Percentiles rank a stretch among this genome's conserved stretches.
These are phyloP conservation scores for Chiroxiphia lanceolata DNA, from an alignment of 2,797 vertebrate species.

Conservation along the genomic window DNA sequence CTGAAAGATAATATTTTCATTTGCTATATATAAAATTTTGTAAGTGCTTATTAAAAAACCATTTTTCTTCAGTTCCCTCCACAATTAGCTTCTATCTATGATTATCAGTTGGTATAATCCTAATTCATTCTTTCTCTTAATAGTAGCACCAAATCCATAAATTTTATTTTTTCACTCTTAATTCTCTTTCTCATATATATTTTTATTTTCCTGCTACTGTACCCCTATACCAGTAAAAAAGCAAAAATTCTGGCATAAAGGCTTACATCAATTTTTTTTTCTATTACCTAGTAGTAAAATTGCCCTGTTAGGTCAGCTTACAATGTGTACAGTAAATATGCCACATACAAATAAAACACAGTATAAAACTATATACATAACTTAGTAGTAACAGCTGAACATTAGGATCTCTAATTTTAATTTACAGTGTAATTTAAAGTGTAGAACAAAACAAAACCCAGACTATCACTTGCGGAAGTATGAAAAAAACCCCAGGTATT, in stretches of 20 bases:
- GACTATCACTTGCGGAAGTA: not conserved
- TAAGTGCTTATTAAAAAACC: not conserved
- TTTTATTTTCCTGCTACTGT: not conserved
- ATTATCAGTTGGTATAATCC: not conserved
- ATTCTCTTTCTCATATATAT: not conserved
- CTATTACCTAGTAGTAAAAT: not conserved
- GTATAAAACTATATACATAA: not conserved
- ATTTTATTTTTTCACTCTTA: not conserved
- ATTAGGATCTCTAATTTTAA: not conserved
- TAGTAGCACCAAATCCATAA: not conserved
- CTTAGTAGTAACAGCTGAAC: not conserved
- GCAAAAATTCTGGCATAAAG: not conserved
- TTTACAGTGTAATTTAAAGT: not conserved
- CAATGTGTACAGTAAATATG: not conserved
- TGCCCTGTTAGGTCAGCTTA: not conserved
- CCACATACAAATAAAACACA: slow-evolving; percentile 32
- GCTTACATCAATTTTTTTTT: not conserved
- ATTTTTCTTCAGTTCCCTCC: not conserved
- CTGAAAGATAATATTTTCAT: not conserved
- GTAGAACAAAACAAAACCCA: not conserved
- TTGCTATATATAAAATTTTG: not conserved
- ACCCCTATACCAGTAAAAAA: not conserved
- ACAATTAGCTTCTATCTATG: not conserved
- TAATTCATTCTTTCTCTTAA: not conserved
- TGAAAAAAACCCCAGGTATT: not conserved